phyloP scores from a whole-genome alignment of 2,888 invertebrate species.

The Dicranocentrus wangi region DNA sequence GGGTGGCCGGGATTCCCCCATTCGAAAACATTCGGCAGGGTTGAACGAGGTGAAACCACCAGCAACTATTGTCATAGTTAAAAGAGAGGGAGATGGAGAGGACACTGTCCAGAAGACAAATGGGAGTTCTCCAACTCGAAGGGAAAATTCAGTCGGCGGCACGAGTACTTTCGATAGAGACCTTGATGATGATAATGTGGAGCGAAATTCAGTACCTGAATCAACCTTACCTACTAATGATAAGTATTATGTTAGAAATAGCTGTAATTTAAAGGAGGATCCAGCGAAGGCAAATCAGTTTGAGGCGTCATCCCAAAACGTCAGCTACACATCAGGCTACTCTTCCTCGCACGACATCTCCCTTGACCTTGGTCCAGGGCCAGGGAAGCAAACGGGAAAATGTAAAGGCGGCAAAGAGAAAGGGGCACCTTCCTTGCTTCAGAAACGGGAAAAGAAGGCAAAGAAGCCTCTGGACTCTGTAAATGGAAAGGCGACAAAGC shows the following conservation, averaged over 20 bases:
- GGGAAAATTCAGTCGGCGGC: too few species aligned
- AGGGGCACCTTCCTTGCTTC: too few species aligned
- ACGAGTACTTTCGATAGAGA: too few species aligned
- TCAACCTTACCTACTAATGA: slow-evolving; percentile 30
- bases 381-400: neutral
- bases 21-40: too few species aligned
- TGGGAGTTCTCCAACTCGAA: too few species aligned
- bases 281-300: too few species aligned
- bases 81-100: neutral
- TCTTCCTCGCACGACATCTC: slow-evolving; percentile 24
- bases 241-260: slow-evolving; percentile 14
- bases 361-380: neutral
- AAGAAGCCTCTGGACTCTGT: too few species aligned
- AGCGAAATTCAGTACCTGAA: slow-evolving; percentile 67
- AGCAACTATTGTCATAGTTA: neutral
- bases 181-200: slow-evolving; percentile 18
- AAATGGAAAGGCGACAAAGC: too few species aligned
- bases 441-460: neutral
- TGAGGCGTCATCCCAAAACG: slow-evolving; percentile 7
- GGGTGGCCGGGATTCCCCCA: too few species aligned
- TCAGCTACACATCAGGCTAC: slow-evolving; percentile 48
- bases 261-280: slow-evolving; percentile 5
- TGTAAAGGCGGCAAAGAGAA: neutral
- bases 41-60: too few species aligned
- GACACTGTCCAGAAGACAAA: too few species aligned